These are phyloP conservation scores for Macrotis lagotis DNA, from an alignment of 2,113 vertebrate genomes.

Conservation along the genomic window DNA sequence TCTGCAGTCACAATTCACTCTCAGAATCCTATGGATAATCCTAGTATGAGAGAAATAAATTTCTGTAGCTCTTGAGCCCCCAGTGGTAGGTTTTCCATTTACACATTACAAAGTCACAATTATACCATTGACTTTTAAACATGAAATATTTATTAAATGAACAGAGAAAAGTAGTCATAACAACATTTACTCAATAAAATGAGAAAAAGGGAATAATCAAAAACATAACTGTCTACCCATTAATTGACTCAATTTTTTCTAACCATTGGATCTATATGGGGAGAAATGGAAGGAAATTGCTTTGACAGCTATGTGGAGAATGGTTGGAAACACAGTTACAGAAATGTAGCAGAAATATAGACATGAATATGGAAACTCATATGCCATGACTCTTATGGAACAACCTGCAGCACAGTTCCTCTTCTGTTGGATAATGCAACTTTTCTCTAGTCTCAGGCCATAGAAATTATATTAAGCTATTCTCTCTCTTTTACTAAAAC, in stretches of 20 bases:
- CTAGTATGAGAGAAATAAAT: neutral
- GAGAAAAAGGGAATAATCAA: neutral
- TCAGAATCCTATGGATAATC: neutral
- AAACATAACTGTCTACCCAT: neutral
- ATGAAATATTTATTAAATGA: neutral
- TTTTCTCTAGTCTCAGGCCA: neutral
- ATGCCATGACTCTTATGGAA: neutral
- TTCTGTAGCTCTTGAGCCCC: neutral
- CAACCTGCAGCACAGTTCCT: neutral
- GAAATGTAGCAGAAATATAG: neutral
- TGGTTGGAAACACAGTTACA: neutral
- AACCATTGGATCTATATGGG: neutral
- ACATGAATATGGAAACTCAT: neutral
- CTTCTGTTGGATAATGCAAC: neutral
- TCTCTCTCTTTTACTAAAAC: neutral
- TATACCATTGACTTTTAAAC: neutral
- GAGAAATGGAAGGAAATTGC: neutral
- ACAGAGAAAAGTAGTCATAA: neutral
- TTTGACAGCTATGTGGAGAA: neutral
- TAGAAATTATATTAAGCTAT: neutral
- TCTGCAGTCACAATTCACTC: neutral
- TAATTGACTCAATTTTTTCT: neutral
- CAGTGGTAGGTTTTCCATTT: neutral
- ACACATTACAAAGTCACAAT: neutral
- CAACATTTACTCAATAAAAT: neutral